Percentiles rank a stretch among this genome's conserved stretches.
Evolutionary conservation across 2,113 vertebrate genomes (phyloP).

Genomic region (Todiramphus chloris): DNA sequence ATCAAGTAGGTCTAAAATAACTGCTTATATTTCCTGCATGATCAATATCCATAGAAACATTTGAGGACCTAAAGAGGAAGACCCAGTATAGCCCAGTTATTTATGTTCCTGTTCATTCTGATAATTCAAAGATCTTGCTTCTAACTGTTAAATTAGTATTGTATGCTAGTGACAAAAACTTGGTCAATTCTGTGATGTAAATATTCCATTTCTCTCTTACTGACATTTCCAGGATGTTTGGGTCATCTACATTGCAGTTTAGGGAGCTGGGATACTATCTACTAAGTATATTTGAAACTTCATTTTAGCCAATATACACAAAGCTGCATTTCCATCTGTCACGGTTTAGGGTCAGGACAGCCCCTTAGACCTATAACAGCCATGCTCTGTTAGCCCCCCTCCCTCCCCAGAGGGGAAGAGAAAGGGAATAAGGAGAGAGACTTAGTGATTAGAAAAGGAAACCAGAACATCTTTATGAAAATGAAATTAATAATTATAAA

Average conservation of each 20-base stretch:
- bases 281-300: not conserved
- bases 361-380: too few relatives aligned
- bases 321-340: not conserved
- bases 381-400: too few relatives aligned
- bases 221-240: not conserved
- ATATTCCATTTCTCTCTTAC: not conserved
- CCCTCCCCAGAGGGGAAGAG: too few relatives aligned
- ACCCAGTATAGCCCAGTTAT: not conserved
- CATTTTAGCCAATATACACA: not conserved
- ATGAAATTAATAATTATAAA: too few relatives aligned
- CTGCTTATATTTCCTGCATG: not conserved
- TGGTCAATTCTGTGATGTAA: not conserved
- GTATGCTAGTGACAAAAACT: not conserved
- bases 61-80: not conserved
- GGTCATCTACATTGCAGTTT: not conserved
- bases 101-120: not conserved
- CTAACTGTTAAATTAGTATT: not conserved
- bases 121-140: not conserved
- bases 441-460: too few relatives aligned
- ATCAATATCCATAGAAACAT: not conserved
- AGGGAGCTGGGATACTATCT: not conserved
- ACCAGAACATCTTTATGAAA: too few relatives aligned
- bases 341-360: too few relatives aligned
- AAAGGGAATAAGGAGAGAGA: too few relatives aligned
- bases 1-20: not conserved